phyloP scores from a whole-genome alignment of 2,888 invertebrate species.

The Napeogenes inachia region DNA sequence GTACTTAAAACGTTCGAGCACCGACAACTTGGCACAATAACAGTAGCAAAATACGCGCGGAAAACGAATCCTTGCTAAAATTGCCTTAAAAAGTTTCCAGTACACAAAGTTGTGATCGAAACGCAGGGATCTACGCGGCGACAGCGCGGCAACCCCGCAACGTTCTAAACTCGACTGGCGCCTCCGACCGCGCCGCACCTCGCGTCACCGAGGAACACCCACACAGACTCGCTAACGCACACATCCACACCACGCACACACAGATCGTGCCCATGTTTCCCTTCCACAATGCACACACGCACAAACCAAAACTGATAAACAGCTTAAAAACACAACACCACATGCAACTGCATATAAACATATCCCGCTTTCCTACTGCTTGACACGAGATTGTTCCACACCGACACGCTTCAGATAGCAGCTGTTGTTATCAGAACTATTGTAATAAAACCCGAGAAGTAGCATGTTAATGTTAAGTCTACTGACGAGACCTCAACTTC shows the following conservation, averaged over 20 bases:
- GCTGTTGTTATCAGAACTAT: conserved; percentile 26
- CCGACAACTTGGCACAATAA: conserved; percentile 45
- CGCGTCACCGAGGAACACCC: conserved; percentile 61
- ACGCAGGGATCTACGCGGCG: conserved; percentile 57
- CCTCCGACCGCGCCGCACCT: conserved; percentile 51
- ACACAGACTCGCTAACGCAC: conserved; percentile 44
- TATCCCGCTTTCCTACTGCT: conserved; percentile 33
- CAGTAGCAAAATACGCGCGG: conserved; percentile 42
- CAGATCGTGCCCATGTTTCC: conserved; percentile 34
- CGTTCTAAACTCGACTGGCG: conserved; percentile 70
- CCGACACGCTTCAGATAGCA: conserved; percentile 22
- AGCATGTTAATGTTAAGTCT: conserved; percentile 9
- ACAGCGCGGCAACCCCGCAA: conserved; percentile 63
- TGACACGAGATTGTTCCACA: conserved; percentile 20
- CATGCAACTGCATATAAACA: conserved; percentile 62
- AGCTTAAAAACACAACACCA: conserved; percentile 66
- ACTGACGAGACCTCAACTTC: background rate
- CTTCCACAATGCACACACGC: conserved; percentile 40
- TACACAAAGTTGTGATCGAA: conserved; percentile 73
- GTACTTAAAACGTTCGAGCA: conserved; percentile 47
- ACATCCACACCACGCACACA: conserved; percentile 37
- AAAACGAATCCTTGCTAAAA: conserved; percentile 50
- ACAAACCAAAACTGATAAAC: conserved; percentile 64
- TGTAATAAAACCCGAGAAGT: conserved; percentile 24
- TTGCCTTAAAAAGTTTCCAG: conserved; percentile 74